Evolutionary conservation across 2,888 invertebrate genomes (phyloP), one percentile per base, ranked within the genome.

Genomic region (Drosophila mettleri): DNA sequence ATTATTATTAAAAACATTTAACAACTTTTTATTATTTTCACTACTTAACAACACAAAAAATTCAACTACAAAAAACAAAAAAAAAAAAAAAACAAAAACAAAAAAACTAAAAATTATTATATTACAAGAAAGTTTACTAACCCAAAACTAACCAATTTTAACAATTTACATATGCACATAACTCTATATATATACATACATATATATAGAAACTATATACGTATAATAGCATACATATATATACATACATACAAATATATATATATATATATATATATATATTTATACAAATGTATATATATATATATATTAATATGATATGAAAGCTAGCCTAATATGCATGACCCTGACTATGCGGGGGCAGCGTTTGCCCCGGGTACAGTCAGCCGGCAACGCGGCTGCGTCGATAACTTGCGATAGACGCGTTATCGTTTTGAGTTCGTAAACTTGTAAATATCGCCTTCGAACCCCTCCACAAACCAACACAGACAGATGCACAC

Each of bases 91-190:
- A 48, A 33, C 9, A 20, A 68, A 59, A 69, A 49, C n/a, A n/a
- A n/a, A 24, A 49, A 36, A 48, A 33, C 9, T 31, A 68, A 59
- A 69, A 49, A 61, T 59, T 68, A 73, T 73, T 72, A 72, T 71
- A 63, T 74, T 80, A 80, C 64, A 60, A 86, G 63, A 83, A 83
- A 86, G 76, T 82, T 79, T 82, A 80, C 84, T 80, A 82, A 88
- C 84, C 86, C 82, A 81, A 83, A 90, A 80, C 80, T 88, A 88
- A 87, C 83, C 87, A 86, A 89, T 89, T 88, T 86, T 89, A 88
- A 89, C 89, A 86, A 80, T 81, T 82, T 81, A 83, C 79, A 80
- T 78, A 80, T 81, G 80, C 80, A 86, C 78, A 78, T 78, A 80
- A 76, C 73, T 86, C 78, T 81, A 18, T 85, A 77, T 81, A 73